These are phyloP conservation scores for Tenthredo mesomela DNA, from an alignment of 2,888 invertebrate genomes.

Conservation along the genomic window DNA sequence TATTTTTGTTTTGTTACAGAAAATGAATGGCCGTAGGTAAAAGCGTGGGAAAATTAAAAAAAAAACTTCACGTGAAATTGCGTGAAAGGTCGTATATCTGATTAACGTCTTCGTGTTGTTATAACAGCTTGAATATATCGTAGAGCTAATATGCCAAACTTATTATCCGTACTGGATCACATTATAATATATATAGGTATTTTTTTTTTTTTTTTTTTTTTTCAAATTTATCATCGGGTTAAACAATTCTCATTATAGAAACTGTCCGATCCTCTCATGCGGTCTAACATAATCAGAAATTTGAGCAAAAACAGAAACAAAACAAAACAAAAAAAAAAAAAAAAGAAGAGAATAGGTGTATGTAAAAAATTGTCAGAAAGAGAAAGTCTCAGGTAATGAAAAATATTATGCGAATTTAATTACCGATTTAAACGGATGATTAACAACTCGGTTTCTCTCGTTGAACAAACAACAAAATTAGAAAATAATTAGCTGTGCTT, in stretches of 20 bases:
- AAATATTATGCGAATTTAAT: background rate
- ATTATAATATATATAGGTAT: background rate
- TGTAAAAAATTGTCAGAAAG: background rate
- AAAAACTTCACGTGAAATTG: background rate
- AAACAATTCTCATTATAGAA: background rate
- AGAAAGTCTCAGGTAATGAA: background rate
- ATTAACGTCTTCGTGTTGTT: background rate
- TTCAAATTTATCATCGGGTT: background rate
- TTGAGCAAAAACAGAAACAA: background rate
- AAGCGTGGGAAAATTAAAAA: slow-evolving; percentile 25
- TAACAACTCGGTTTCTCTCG: background rate
- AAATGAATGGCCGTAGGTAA: background rate
- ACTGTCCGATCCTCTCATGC: background rate
- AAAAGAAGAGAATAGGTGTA: background rate
- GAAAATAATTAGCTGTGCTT: background rate
- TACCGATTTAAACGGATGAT: background rate
- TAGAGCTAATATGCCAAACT: background rate
- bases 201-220: background rate
- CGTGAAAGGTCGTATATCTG: slow-evolving; percentile 37
- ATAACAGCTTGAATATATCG: background rate
- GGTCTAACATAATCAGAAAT: background rate
- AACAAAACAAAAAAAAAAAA: background rate
- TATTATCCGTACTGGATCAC: background rate
- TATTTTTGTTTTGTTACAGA: background rate
- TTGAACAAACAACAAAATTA: background rate